Evolutionary conservation across 2,888 invertebrate genomes (phyloP).

Genomic region (Pteria penguin): DNA sequence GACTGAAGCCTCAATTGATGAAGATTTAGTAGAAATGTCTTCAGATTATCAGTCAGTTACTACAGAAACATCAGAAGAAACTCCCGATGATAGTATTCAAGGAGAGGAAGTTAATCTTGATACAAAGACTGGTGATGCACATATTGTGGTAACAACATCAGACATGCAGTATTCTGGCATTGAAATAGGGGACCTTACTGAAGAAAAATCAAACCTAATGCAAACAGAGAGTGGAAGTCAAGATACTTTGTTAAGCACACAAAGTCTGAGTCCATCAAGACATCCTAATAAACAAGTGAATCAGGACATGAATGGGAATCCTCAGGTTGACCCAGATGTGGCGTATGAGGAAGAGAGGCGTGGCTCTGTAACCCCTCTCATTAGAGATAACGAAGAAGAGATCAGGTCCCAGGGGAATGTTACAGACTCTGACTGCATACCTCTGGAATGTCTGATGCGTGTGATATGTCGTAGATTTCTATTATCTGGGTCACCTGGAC

Average conservation of each 20-base stretch:
- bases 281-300: conserved; percentile 51
- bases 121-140: conserved; percentile 42
- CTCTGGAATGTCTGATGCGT: conserved; percentile 87
- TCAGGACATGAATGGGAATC: conserved; percentile 74
- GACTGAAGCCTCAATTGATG: conserved; percentile 6
- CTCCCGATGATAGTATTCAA: not conserved
- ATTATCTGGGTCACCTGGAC: conserved; percentile 83
- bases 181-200: conserved; percentile 75
- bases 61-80: conserved; percentile 14
- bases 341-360: conserved; percentile 6
- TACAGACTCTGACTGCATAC: conserved; percentile 83
- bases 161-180: conserved; percentile 75
- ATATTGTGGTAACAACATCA: conserved; percentile 60
- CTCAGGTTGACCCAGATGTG: conserved; percentile 47
- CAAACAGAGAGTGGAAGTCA: conserved; percentile 70
- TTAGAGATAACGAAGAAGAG: conserved; percentile 42
- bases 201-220: conserved; percentile 70
- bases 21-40: conserved; percentile 21
- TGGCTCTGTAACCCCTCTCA: not conserved
- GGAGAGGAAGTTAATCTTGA: conserved; percentile 30
- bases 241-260: conserved; percentile 73
- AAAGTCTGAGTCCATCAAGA: conserved; percentile 69
- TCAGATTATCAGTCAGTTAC: conserved; percentile 45
- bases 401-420: conserved; percentile 82
- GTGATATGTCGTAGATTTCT: conserved; percentile 88